Percentiles rank a stretch among this genome's conserved stretches.
Evolutionary conservation across 1,140 invertebrate species (phyloP).

Genomic region (Sitodiplosis mosellana): DNA sequence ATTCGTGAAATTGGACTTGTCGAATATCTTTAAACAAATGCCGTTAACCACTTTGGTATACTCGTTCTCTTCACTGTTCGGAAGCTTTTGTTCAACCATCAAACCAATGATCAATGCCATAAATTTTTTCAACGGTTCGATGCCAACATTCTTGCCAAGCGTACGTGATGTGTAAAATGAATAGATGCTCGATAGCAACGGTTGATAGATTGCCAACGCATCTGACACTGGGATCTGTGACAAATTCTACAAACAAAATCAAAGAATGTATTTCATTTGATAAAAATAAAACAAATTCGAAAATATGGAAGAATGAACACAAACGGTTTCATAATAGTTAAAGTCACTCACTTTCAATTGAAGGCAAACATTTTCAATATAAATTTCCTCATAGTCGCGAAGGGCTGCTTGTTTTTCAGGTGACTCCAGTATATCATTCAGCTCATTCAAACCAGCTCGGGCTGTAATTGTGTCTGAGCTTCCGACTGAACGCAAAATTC

Average conservation of each 20-base stretch:
- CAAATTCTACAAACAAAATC: constrained; percentile 28
- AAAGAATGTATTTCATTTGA: constrained; percentile 18
- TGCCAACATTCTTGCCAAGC: constrained; percentile 20
- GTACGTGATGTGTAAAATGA: constrained; percentile 75
- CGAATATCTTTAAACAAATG: constrained; percentile 22
- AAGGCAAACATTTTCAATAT: constrained; percentile 22
- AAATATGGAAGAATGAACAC: constrained; percentile 26
- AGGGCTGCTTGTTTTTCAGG: constrained; percentile 23
- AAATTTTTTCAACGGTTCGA: constrained; percentile 21
- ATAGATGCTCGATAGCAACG: constrained; percentile 66
- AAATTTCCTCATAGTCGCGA: constrained; percentile 24
- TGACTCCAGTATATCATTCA: constrained; percentile 19
- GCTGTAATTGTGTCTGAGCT: constrained; percentile 19
- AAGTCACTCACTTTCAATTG: constrained; percentile 18
- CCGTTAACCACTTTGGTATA: constrained; percentile 25
- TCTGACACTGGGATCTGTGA: constrained; percentile 56
- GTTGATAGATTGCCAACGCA: constrained; percentile 74
- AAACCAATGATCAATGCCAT: constrained; percentile 20
- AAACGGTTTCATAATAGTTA: background rate
- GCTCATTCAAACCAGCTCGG: constrained; percentile 20
- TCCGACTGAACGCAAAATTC: constrained; percentile 18
- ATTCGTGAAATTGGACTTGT: constrained; percentile 23
- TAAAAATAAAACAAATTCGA: background rate
- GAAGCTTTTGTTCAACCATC: constrained; percentile 22
- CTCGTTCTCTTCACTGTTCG: constrained; percentile 17